Evolutionary conservation across 2,888 invertebrate species (phyloP).

Genomic region (Anarsia innoxiella): DNA sequence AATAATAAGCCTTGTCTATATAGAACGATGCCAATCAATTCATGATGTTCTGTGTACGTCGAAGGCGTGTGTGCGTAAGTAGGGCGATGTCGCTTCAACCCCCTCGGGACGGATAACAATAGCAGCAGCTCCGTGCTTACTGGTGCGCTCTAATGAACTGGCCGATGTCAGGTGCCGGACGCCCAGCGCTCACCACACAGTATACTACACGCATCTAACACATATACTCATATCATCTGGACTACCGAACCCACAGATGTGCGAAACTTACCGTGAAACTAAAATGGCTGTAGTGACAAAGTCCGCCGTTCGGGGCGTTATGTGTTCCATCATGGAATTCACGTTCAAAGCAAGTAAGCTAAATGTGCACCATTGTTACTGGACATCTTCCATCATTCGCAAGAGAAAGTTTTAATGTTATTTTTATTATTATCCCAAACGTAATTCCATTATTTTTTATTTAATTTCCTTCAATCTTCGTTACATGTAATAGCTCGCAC

Average conservation of each 20-base stretch:
- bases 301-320: constrained; percentile 63
- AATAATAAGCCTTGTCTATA: constrained; percentile 4
- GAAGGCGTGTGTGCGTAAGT: constrained; percentile 54
- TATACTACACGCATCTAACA: constrained; percentile 42
- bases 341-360: constrained; percentile 73
- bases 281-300: constrained; percentile 44
- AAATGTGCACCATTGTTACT: too few species aligned
- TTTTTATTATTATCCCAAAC: constrained; percentile 21
- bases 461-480: constrained; percentile 16
- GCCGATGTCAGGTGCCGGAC: constrained; percentile 43
- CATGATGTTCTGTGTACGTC: constrained; percentile 9
- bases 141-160: constrained; percentile 69
- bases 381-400: too few species aligned
- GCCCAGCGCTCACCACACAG: constrained; percentile 35
- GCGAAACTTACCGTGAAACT: too few species aligned
- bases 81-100: constrained; percentile 50
- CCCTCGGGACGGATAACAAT: constrained; percentile 67
- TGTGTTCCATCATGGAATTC: constrained; percentile 70
- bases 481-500: constrained; percentile 20
- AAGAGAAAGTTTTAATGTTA: constrained; percentile 25
- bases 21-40: constrained; percentile 11
- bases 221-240: constrained; percentile 28
- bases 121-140: constrained; percentile 59
- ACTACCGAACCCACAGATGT: not conserved
- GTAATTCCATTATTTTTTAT: constrained; percentile 27